Evolutionary conservation across 2,888 invertebrate species (phyloP), one percentile per base, ranked within the genome.

Genomic region (Tetramorium bicarinatum): DNA sequence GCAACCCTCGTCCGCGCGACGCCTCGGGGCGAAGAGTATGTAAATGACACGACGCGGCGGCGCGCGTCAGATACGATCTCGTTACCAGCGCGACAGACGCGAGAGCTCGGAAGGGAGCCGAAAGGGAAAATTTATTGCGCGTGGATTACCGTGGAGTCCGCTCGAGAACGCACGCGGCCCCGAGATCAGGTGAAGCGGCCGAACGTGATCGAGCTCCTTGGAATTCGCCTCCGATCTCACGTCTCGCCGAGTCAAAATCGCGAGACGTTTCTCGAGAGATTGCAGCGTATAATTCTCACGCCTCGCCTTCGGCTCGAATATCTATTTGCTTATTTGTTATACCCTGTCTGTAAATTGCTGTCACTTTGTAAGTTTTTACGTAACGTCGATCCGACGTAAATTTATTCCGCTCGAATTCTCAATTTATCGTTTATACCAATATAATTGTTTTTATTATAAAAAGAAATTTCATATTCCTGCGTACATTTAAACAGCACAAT

Each of bases 21-120:
- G 92, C 93, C 92, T 88, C 83, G 85, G 89, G 93, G 91, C 91
- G 90, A 92, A 49, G 49, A 91, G 93, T 94, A 94, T 94, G 93
- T 91, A 94, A 93, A 94, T 93, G 93, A 92, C 93, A 93, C 91
- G 91, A 89, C 90, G 89, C 89, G 75, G 44, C 29, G 29, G 29
- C 29, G 29, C 59, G 79, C 88, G 90, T 90, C 88, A 87, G 91
- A 93, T 92, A 92, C 88, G 91, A 93, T 93, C 93, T 92, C 90
- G 92, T 93, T 93, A 92, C 91, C 87, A 87, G 71, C 83, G 81
- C 75, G 83, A 87, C 88, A 75, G 79, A 61, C 77, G 84, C 34
- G 54, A 7, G 76, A 34, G 67, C 47, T 41, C 18, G 59, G 47
- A 64, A n/a, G 44, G 38, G 62, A 21, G 1, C 1, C 56, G 44